Percentiles rank a stretch among this genome's conserved stretches.
phyloP scores from a whole-genome alignment of 2,113 vertebrate species.

The Planiliza haematocheilus region DNA sequence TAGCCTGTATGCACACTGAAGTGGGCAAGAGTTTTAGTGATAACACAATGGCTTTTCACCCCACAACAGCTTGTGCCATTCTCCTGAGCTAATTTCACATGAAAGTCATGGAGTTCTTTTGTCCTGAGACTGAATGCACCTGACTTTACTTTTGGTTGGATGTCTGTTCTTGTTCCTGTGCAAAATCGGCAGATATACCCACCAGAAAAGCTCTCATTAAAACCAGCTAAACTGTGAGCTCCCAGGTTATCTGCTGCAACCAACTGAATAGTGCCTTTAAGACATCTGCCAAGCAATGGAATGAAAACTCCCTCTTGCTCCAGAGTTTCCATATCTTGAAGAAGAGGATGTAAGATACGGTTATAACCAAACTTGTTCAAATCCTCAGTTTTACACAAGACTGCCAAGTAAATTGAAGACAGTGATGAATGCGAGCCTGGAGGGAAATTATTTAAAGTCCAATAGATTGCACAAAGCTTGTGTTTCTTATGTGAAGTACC shows the following conservation, averaged over 20 bases:
- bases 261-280: conserved; percentile 41
- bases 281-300: conserved; percentile 19
- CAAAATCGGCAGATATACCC: conserved; percentile 50
- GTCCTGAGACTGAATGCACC: conserved; percentile 2
- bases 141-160: conserved; percentile 12
- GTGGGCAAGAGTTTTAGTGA: conserved; percentile 13
- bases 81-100: conserved; percentile 14
- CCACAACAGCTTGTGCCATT: neutral
- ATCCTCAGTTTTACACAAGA: conserved; percentile 43
- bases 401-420: conserved; percentile 21
- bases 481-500: conserved; percentile 42
- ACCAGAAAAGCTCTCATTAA: conserved; percentile 42
- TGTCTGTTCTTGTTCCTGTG: conserved; percentile 25
- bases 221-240: conserved; percentile 23
- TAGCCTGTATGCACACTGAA: conserved; percentile 16
- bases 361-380: conserved; percentile 16
- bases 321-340: conserved; percentile 24
- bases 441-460: conserved; percentile 38
- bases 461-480: conserved; percentile 33
- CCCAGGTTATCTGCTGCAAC: conserved; percentile 33
- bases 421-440: conserved; percentile 30
- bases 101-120: neutral
- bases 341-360: conserved; percentile 4
- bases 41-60: conserved; percentile 20
- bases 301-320: conserved; percentile 27